These are phyloP conservation scores for Ectropis grisescens DNA, from an alignment of 1,140 invertebrate genomes.

Conservation along the genomic window DNA sequence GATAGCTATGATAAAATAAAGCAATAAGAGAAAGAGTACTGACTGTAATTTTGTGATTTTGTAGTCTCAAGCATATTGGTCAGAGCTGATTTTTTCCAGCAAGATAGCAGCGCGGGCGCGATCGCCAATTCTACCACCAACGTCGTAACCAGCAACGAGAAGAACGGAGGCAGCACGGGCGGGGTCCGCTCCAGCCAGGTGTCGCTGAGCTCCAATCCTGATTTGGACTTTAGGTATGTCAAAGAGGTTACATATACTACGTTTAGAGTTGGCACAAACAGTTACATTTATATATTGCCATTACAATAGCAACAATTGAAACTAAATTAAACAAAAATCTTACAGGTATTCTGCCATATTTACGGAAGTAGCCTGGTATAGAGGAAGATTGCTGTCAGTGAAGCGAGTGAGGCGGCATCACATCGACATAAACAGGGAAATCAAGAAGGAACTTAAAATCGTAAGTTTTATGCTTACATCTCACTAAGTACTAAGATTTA, in stretches of 20 bases:
- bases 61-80: slow-evolving; percentile 19
- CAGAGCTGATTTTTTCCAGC: slow-evolving; percentile 65
- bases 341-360: slow-evolving; percentile 91
- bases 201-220: slow-evolving; percentile 87
- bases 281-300: too few species aligned
- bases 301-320: too few species aligned
- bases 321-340: too few species aligned
- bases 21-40: too few species aligned
- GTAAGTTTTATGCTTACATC: slow-evolving; percentile 65
- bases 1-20: too few species aligned
- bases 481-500: too few species aligned
- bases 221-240: slow-evolving; percentile 85
- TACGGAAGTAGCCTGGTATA: slow-evolving; percentile 90
- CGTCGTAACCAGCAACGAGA: slow-evolving; percentile 37
- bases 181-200: slow-evolving; percentile 85
- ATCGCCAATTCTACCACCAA: slow-evolving; percentile 27
- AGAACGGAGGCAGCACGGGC: slow-evolving; percentile 67
- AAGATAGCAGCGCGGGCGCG: slow-evolving; percentile 53
- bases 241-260: too few species aligned
- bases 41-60: too few species aligned
- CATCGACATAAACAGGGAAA: slow-evolving; percentile 90
- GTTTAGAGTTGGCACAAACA: too few species aligned
- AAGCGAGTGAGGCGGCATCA: slow-evolving; percentile 88
- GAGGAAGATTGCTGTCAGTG: slow-evolving; percentile 85
- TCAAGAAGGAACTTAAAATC: slow-evolving; percentile 96